Percentiles rank a stretch among this genome's conserved stretches.
phyloP scores from a whole-genome alignment of 2,113 vertebrate species.

The Pelodiscus sinensis region DNA sequence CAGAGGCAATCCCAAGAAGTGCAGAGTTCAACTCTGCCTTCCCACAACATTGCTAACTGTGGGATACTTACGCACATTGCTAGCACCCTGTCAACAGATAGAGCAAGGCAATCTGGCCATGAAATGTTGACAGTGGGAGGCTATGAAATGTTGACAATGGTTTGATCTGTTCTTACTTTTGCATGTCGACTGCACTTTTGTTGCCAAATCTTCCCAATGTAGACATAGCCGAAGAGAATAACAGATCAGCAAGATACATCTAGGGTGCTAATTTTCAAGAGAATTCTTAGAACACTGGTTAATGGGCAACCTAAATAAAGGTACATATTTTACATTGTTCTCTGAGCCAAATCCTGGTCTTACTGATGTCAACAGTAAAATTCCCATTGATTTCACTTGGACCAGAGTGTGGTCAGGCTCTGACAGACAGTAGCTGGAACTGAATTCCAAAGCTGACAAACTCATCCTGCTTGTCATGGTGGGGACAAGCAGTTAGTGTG shows the following conservation, averaged over 20 bases:
- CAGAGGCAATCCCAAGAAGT: too few relatives aligned
- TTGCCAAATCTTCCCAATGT: too few relatives aligned
- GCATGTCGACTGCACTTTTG: too few relatives aligned
- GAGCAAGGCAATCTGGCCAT: too few relatives aligned
- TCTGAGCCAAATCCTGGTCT: background rate
- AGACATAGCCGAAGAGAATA: background rate
- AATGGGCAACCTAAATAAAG: background rate
- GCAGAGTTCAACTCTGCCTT: too few relatives aligned
- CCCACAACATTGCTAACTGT: too few relatives aligned
- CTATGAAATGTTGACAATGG: too few relatives aligned
- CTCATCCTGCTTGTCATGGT: background rate
- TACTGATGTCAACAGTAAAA: background rate
- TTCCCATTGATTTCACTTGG: background rate
- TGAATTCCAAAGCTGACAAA: background rate
- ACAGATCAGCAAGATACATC: background rate
- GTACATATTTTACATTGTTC: background rate
- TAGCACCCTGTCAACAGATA: too few relatives aligned
- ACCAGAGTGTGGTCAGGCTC: accelerated
- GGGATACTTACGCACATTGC: too few relatives aligned
- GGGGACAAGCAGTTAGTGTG: background rate
- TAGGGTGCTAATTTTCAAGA: background rate
- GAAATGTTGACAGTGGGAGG: too few relatives aligned
- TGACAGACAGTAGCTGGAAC: background rate
- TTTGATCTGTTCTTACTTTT: too few relatives aligned
- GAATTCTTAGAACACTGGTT: background rate